phyloP scores from a whole-genome alignment of 2,113 vertebrate species.

The Damaliscus lunatus region DNA sequence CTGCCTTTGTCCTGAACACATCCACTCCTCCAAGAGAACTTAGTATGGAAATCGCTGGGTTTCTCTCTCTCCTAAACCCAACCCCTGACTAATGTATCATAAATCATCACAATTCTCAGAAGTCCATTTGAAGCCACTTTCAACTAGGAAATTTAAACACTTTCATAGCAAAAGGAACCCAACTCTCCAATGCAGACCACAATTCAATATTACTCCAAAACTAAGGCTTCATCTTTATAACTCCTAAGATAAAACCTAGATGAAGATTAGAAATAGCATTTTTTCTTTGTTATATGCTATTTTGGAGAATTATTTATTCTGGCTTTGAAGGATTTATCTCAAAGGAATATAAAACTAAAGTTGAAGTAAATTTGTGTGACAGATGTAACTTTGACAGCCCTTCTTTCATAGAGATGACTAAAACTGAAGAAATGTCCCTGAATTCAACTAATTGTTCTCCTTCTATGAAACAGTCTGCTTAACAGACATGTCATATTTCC shows the following conservation, averaged over 20 bases:
- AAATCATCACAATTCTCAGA: background rate
- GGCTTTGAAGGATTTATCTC: constrained; percentile 14
- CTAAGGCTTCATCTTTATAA: background rate
- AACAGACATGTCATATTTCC: constrained; percentile 46
- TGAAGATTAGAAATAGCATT: background rate
- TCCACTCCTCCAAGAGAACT: background rate
- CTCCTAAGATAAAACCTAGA: background rate
- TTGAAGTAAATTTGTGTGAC: background rate
- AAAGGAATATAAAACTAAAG: constrained; percentile 24
- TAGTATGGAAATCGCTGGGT: background rate
- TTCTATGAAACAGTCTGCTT: constrained; percentile 24
- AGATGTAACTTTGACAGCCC: background rate
- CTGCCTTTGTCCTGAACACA: background rate
- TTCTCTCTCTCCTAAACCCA: background rate
- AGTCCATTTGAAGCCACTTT: background rate
- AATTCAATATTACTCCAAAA: constrained; percentile 1
- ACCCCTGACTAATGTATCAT: background rate
- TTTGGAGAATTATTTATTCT: constrained; percentile 23
- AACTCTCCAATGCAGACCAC: background rate
- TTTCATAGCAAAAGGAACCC: constrained; percentile 3
- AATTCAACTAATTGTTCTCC: constrained; percentile 19
- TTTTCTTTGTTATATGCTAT: background rate
- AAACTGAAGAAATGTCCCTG: constrained; percentile 18
- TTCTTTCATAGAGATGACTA: background rate
- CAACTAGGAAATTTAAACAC: background rate